phyloP scores from a whole-genome alignment of 2,113 vertebrate species.

The Globicephala melas region DNA sequence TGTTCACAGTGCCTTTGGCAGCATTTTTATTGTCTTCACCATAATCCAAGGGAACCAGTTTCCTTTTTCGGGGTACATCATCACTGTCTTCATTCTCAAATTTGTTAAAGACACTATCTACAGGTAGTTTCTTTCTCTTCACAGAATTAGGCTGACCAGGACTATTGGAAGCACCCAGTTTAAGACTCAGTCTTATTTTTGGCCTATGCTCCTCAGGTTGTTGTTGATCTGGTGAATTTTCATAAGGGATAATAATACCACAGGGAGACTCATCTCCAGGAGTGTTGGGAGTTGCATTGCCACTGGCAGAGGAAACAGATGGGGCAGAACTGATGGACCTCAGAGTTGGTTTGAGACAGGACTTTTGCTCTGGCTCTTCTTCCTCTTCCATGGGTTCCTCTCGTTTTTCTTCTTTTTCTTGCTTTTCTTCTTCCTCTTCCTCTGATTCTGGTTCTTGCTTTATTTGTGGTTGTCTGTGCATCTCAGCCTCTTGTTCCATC shows the following conservation, averaged over 20 bases:
- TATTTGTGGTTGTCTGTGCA: slow-evolving; percentile 92
- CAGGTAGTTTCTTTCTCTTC: slow-evolving; percentile 96
- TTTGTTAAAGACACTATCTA: slow-evolving; percentile 98
- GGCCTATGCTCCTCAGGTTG: slow-evolving; percentile 95
- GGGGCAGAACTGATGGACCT: slow-evolving; percentile 95
- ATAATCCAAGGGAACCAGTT: slow-evolving; percentile 97
- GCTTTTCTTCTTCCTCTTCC: slow-evolving; percentile 88
- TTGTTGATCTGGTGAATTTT: slow-evolving; percentile 95
- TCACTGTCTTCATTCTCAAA: slow-evolving; percentile 98
- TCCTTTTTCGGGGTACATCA: slow-evolving; percentile 95
- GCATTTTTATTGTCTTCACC: slow-evolving; percentile 96
- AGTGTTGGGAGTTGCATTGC: slow-evolving; percentile 94
- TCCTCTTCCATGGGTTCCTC: slow-evolving; percentile 91
- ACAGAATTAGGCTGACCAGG: slow-evolving; percentile 93
- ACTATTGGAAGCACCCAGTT: slow-evolving; percentile 94
- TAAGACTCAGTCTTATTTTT: slow-evolving; percentile 98
- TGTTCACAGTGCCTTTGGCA: slow-evolving; percentile 93
- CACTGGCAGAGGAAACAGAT: slow-evolving; percentile 95
- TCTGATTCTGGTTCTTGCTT: slow-evolving; percentile 91
- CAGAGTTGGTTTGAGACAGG: slow-evolving; percentile 95
- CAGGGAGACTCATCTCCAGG: slow-evolving; percentile 96
- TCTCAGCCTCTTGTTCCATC: slow-evolving; percentile 99
- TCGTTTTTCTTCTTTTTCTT: slow-evolving; percentile 92
- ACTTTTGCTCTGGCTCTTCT: slow-evolving; percentile 89
- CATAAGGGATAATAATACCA: slow-evolving; percentile 98